Evolutionary conservation across 1,140 invertebrate species (phyloP).

Genomic region (Hormaphis cornu): DNA sequence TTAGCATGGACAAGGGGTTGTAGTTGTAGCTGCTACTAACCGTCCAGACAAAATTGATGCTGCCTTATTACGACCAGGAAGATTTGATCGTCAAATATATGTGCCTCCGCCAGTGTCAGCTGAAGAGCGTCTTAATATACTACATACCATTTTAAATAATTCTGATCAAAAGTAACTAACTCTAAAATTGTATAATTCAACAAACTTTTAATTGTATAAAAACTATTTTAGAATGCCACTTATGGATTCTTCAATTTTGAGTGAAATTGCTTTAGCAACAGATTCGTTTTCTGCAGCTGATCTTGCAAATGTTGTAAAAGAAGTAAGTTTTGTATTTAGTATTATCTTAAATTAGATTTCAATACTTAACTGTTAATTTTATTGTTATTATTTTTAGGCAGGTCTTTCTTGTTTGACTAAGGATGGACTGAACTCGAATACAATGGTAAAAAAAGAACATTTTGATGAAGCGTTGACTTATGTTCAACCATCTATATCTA

Average conservation of each 20-base stretch:
- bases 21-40: slow-evolving; percentile 67
- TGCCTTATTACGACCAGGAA: slow-evolving; percentile 63
- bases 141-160: slow-evolving; percentile 47
- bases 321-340: slow-evolving; percentile 45
- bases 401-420: slow-evolving; percentile 55
- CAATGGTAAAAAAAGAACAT: slow-evolving; percentile 45
- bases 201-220: neutral
- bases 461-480: slow-evolving; percentile 48
- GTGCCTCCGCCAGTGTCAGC: slow-evolving; percentile 60
- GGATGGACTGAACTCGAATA: slow-evolving; percentile 45
- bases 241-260: slow-evolving; percentile 50
- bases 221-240: slow-evolving; percentile 48
- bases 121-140: slow-evolving; percentile 52
- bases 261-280: slow-evolving; percentile 51
- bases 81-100: slow-evolving; percentile 64
- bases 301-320: slow-evolving; percentile 58
- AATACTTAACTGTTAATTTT: neutral
- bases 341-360: neutral
- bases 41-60: slow-evolving; percentile 68
- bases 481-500: slow-evolving; percentile 48
- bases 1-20: slow-evolving; percentile 43
- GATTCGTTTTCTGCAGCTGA: slow-evolving; percentile 69
- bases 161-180: neutral
- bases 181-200: neutral
- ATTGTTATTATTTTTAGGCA: slow-evolving; percentile 43